Base-by-base conservation (phyloP, 2,113 vertebrate genomes). In the Calidris pygmaea region DNA sequence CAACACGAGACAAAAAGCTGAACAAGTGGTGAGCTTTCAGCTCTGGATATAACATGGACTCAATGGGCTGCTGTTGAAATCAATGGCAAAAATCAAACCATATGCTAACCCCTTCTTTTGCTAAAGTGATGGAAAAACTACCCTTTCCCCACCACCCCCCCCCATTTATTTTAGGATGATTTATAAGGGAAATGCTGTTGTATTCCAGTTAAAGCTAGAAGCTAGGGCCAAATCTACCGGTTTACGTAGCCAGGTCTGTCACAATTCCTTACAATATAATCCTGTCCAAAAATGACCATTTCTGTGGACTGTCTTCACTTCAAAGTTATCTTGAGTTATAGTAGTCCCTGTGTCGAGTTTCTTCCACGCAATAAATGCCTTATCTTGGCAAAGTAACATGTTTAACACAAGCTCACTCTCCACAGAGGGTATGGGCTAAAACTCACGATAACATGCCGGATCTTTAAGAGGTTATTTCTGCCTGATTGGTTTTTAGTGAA, bases 21-120 rank as follows among this genome's bases (percentile, higher is more conserved):
- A 90, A 78, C 7, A 12, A 91, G 62, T 27, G 66, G 39, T 66
- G 90, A 91, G 77, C 45, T 85, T 95, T 82, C 66, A 87, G 56
- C 22, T 87, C 73, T 65, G 74, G 35, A 50, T 53, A 73, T 16
- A 87, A 66, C 27, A 79, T 4, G 73, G 37, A 32, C 19, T 83
- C 50, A 78, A 18, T 59, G 37, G 66, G 17, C 43, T 82, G 58
- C n/a, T 56, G 14, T 18, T 56, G 55, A 87, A 94, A 92, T 74
- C 67, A 73, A 35, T 45, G 52, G 43, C 45, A 94, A 88, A 92
- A 91, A 34, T 93, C 79, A 73, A 81, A 66, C 70, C 86, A 89
- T 79, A 87, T 87, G 70, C 41, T 73, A 73, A 72, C 15, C 22
- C 22, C 3, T 62, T 78, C 18, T 78, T 87, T 60, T 48, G 3